Evolutionary conservation across 2,113 vertebrate species (phyloP), one percentile per base, ranked within the genome.

Genomic region (Coreoperca whiteheadi): DNA sequence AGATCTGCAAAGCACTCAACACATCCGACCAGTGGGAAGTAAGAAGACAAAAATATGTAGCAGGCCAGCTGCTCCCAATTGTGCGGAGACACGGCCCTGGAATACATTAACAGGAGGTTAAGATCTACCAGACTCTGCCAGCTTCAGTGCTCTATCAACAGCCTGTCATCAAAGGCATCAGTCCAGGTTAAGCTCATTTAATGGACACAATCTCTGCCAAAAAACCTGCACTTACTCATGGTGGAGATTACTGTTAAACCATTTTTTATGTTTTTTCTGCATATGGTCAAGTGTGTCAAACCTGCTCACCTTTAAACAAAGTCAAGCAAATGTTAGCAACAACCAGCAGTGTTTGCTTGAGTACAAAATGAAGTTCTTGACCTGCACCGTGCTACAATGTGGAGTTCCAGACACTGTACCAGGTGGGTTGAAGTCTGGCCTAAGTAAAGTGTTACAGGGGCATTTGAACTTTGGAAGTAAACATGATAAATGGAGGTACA

Each of bases 11-110:
- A 81, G 46, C 60, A 23, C 79, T 60, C 39, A 74, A 82, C 39
- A 87, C 66, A 77, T 92, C 85, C 56, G 16, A 87, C 56, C 74
- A 64, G 84, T 71, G 79, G 80, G 86, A 87, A 83, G 87, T 68
- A 57, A 56, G 67, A 82, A 39, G 67, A 71, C 53, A 76, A 74
- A 89, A 91, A 80, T 84, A 88, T 88, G 79, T 81, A 74, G n/a
- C n/a, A 75, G 77, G 20, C 82, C 91, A 91, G 84, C 84, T 95
- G 90, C 81, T 92, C 69, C 46, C 87, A 88, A 91, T 89, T 91
- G 82, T 72, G 53, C 81, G 54, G 67, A 85, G 63, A 87, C 69
- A 65, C 39, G 34, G 50, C 50, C 20, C 89, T 90, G 90, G 87
- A 89, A 89, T 66, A 79, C 68, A 89, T 87, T 72, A 87, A 56